Percentiles rank a stretch among this genome's conserved stretches.
phyloP scores from a whole-genome alignment of 2,888 invertebrate genomes.

The Rugalucina vietnamica region DNA sequence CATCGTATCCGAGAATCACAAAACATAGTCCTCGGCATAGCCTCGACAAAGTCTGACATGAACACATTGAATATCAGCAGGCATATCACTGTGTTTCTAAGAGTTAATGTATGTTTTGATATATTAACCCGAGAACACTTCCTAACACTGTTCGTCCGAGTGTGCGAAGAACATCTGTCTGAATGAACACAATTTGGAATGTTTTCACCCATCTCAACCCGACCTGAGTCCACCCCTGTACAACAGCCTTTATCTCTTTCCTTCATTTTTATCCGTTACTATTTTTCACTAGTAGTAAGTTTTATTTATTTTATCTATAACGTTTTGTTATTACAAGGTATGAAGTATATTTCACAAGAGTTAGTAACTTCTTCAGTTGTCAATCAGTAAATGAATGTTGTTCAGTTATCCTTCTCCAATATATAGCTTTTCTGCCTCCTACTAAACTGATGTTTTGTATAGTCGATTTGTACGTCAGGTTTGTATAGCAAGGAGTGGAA shows the following conservation, averaged over 20 bases:
- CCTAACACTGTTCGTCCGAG: neutral
- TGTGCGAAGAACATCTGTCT: neutral
- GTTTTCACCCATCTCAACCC: neutral
- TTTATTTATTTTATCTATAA: neutral
- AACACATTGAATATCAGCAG: neutral
- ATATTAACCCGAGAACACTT: neutral
- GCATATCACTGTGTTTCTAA: neutral
- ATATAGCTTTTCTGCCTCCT: neutral
- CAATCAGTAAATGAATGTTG: neutral
- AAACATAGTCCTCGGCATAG: conserved; percentile 48
- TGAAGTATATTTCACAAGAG: neutral
- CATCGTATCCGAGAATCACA: conserved; percentile 48
- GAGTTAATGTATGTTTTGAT: neutral
- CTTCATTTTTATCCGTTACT: neutral
- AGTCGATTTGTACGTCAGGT: neutral
- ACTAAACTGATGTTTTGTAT: neutral
- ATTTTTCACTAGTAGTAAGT: neutral
- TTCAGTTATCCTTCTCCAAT: neutral
- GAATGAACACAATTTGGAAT: neutral
- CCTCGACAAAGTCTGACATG: neutral
- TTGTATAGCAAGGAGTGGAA: neutral
- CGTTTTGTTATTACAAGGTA: neutral
- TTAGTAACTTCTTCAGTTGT: neutral
- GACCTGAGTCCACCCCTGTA: neutral
- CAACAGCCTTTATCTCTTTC: neutral